These are phyloP conservation scores for Drosophila yakuba DNA, from an alignment of 1,140 invertebrate genomes.

Conservation along the genomic window DNA sequence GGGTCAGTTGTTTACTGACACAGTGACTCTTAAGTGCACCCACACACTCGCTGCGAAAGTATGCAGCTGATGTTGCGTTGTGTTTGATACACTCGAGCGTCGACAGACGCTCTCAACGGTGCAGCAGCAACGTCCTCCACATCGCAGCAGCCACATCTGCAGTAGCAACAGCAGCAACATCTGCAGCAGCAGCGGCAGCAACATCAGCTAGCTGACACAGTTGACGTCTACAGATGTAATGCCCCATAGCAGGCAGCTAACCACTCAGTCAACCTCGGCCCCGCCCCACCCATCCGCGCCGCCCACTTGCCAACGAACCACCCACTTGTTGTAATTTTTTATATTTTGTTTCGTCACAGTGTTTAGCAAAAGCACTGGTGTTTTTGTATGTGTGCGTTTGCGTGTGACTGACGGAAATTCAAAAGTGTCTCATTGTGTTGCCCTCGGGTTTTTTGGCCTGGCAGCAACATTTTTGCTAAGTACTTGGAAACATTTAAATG, in stretches of 20 bases:
- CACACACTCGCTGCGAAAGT: conserved; percentile 26
- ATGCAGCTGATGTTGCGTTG: conserved; percentile 73
- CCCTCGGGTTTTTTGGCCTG: conserved; percentile 32
- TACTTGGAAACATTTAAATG: conserved; percentile 78
- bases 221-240: conserved; percentile 79
- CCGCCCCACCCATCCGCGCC: conserved; percentile 7
- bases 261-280: conserved; percentile 72
- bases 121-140: conserved; percentile 29
- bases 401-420: conserved; percentile 65
- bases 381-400: conserved; percentile 25
- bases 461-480: conserved; percentile 72
- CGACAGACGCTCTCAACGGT: conserved; percentile 76
- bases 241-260: conserved; percentile 55
- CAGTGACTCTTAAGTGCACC: conserved; percentile 78
- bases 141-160: conserved; percentile 19
- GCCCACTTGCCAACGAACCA: neutral
- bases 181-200: conserved; percentile 31
- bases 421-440: conserved; percentile 74
- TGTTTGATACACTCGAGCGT: conserved; percentile 79
- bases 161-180: conserved; percentile 29
- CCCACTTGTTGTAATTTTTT: conserved; percentile 59
- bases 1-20: conserved; percentile 81
- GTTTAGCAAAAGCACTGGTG: conserved; percentile 64
- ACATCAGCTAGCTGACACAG: conserved; percentile 63
- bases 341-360: conserved; percentile 58